These are phyloP conservation scores for Cloeon dipterum DNA, from an alignment of 2,888 invertebrate species.

Conservation along the genomic window DNA sequence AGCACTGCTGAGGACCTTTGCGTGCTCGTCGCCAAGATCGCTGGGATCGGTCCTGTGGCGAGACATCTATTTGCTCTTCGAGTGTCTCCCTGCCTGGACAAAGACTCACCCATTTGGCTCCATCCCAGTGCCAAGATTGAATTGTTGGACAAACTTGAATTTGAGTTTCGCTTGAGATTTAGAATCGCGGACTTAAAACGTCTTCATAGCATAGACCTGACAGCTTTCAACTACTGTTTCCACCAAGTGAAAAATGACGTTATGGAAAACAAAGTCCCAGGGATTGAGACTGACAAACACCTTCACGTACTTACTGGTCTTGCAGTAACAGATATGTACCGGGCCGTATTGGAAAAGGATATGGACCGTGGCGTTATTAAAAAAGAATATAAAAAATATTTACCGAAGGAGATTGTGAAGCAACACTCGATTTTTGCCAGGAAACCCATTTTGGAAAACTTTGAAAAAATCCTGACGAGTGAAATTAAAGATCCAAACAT, in stretches of 20 bases:
- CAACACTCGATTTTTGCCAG: constrained; percentile 48
- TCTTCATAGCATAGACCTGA: constrained; percentile 27
- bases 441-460: constrained; percentile 44
- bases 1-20: constrained; percentile 45
- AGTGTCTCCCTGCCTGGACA: too few species aligned
- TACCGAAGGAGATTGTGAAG: constrained; percentile 54
- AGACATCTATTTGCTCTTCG: constrained; percentile 57
- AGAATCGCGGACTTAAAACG: constrained; percentile 19
- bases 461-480: constrained; percentile 26
- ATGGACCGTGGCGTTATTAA: constrained; percentile 40
- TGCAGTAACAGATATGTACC: constrained; percentile 70
- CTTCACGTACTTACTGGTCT: constrained; percentile 59
- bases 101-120: constrained; percentile 40
- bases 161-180: constrained; percentile 56
- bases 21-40: constrained; percentile 39
- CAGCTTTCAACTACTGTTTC: constrained; percentile 66
- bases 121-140: constrained; percentile 33
- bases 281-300: constrained; percentile 53
- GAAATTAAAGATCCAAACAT: constrained; percentile 33
- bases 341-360: constrained; percentile 55
- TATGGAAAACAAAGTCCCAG: constrained; percentile 51
- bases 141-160: constrained; percentile 23
- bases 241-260: constrained; percentile 67
- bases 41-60: constrained; percentile 51
- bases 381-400: constrained; percentile 58